phyloP scores from a whole-genome alignment of 1,140 invertebrate genomes.

The Plectrocnemia conspersa region DNA sequence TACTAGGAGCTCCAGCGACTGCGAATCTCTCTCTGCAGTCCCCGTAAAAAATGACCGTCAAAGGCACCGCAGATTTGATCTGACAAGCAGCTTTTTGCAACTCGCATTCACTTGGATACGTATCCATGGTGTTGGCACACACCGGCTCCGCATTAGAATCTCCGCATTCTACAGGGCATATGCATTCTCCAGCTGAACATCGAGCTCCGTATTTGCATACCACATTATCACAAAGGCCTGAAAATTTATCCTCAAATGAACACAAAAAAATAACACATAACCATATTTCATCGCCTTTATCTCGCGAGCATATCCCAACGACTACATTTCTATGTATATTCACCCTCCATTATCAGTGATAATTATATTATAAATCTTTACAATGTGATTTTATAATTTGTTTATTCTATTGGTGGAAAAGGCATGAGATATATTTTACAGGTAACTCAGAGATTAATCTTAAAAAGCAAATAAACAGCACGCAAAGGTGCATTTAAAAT shows the following conservation, averaged over 20 bases:
- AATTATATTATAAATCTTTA: too few species aligned
- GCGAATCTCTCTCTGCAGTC: constrained; percentile 69
- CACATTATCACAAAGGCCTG: constrained; percentile 74
- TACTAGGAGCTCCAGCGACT: constrained; percentile 51
- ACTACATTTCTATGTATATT: too few species aligned
- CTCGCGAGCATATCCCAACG: too few species aligned
- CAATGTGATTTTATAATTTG: too few species aligned
- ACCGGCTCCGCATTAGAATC: constrained; percentile 63
- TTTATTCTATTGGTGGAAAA: too few species aligned
- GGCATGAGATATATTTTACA: too few species aligned
- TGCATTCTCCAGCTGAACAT: constrained; percentile 77
- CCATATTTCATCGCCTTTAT: constrained; percentile 1
- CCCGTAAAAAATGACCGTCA: constrained; percentile 70
- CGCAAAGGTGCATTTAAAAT: too few species aligned
- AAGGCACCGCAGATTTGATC: constrained; percentile 43
- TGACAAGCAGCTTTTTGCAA: constrained; percentile 68
- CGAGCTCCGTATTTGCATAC: constrained; percentile 73
- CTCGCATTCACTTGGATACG: constrained; percentile 80
- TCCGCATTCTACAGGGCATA: constrained; percentile 75
- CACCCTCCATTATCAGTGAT: too few species aligned
- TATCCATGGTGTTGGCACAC: constrained; percentile 74
- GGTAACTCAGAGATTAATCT: too few species aligned
- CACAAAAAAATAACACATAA: constrained; percentile 33
- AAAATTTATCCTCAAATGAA: constrained; percentile 22
- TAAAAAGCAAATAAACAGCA: too few species aligned